phyloP scores from a whole-genome alignment of 2,797 vertebrate species.

The Pangasius krempfi region DNA sequence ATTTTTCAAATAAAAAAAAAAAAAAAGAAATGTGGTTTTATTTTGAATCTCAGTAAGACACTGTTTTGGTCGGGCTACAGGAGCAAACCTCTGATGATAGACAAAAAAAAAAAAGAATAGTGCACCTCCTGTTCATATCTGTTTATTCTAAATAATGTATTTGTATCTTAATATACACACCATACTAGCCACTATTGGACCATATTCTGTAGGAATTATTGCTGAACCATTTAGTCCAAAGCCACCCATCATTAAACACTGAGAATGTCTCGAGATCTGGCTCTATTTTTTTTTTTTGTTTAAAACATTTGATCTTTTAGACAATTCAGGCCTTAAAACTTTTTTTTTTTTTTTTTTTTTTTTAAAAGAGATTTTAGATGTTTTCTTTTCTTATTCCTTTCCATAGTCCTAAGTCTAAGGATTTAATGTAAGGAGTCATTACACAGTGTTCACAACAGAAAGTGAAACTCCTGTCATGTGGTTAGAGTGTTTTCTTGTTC shows the following conservation, averaged over 20 bases:
- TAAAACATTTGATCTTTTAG: not conserved
- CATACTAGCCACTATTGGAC: not conserved
- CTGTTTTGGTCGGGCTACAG: not conserved
- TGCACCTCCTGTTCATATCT: not conserved
- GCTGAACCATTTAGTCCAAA: not conserved
- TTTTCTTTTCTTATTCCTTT: not conserved
- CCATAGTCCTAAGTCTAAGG: not conserved
- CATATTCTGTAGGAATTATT: not conserved
- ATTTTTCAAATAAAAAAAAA: not conserved
- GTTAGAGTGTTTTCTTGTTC: conserved; percentile 20
- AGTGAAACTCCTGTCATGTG: conserved; percentile 47
- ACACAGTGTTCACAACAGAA: not conserved
- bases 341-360: not conserved
- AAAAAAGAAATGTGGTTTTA: not conserved
- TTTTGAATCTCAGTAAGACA: not conserved
- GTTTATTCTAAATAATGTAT: not conserved
- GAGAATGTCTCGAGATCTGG: not conserved
- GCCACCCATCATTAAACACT: not conserved
- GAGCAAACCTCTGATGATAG: not conserved
- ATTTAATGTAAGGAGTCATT: not conserved
- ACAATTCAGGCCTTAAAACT: not conserved
- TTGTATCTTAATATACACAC: not conserved
- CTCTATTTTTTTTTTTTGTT: not conserved
- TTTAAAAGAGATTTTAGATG: not conserved
- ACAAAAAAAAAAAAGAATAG: not conserved